Conservation (phyloP, 2,113 vertebrate genomes). For the Prionailurus viverrinus region DNA sequence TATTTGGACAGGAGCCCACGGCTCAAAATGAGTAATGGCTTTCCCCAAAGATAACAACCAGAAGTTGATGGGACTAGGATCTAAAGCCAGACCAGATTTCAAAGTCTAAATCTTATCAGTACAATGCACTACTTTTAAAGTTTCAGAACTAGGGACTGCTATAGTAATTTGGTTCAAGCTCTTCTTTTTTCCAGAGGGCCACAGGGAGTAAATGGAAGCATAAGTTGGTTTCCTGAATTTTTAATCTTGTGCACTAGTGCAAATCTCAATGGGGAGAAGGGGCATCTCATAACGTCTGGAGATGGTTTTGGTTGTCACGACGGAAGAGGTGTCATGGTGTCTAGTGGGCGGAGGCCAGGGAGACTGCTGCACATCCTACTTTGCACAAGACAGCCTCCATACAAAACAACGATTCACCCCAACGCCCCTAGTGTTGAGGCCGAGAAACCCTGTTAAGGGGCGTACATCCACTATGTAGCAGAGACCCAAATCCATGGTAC, state of each 20-base stretch:
- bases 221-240: not conserved
- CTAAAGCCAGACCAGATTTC: not conserved
- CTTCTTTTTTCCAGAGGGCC: not conserved
- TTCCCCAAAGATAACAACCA: not conserved
- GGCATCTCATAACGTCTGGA: not conserved
- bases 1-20: not conserved
- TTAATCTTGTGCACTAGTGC: no score
- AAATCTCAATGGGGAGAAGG: not conserved
- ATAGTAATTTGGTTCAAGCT: not conserved
- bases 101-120: not conserved
- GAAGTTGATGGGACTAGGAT: no score
- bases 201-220: not conserved
- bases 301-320: not conserved
- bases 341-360: not conserved
- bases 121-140: not conserved
- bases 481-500: not conserved
- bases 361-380: rapidly evolving
- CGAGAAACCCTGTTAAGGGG: not conserved
- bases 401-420: rapidly evolving
- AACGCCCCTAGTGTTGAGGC: not conserved
- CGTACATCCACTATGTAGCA: rapidly evolving
- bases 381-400: rapidly evolving
- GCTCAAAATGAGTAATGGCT: not conserved
- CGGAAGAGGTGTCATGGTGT: no score
- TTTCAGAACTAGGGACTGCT: no score